These are phyloP conservation scores for Colinus virginianus DNA, from an alignment of 2,113 vertebrate species.

Conservation along the genomic window DNA sequence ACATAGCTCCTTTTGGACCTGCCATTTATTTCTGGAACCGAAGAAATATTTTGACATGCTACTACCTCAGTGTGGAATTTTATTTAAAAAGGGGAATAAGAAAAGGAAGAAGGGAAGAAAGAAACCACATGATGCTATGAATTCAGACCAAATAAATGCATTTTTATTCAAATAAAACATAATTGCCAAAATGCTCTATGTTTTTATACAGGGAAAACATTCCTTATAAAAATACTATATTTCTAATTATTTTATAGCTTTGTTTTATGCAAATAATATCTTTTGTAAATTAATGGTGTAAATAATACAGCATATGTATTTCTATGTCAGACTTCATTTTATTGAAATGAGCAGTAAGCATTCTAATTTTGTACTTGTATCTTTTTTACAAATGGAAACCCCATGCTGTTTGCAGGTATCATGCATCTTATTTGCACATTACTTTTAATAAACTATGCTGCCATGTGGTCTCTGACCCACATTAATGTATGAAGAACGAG, in stretches of 20 bases:
- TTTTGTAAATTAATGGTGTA: conserved; percentile 92
- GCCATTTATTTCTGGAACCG: conserved; percentile 66
- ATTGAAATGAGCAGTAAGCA: conserved; percentile 74
- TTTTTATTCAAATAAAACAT: conserved; percentile 85
- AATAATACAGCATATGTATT: conserved; percentile 82
- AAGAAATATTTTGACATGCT: conserved; percentile 75
- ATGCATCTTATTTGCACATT: conserved; percentile 77
- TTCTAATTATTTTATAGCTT: conserved; percentile 82
- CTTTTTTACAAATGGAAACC: conserved; percentile 65
- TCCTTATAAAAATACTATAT: conserved; percentile 75
- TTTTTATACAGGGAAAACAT: conserved; percentile 73
- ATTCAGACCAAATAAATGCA: conserved; percentile 65
- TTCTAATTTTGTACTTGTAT: conserved; percentile 75
- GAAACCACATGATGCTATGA: conserved; percentile 52
- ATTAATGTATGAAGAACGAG: conserved; percentile 2
- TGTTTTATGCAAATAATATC: conserved; percentile 74
- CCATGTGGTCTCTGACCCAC: conserved; percentile 42
- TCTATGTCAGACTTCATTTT: conserved; percentile 81
- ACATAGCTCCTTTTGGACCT: conserved; percentile 77
- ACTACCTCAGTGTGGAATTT: conserved; percentile 93
- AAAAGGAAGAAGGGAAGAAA: conserved; percentile 53
- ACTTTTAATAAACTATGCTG: conserved; percentile 76
- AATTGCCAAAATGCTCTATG: conserved; percentile 76
- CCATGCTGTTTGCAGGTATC: conserved; percentile 56
- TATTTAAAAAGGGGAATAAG: conserved; percentile 75